Evolutionary conservation across 2,888 invertebrate species (phyloP).

Genomic region (Byasa hedistus): DNA sequence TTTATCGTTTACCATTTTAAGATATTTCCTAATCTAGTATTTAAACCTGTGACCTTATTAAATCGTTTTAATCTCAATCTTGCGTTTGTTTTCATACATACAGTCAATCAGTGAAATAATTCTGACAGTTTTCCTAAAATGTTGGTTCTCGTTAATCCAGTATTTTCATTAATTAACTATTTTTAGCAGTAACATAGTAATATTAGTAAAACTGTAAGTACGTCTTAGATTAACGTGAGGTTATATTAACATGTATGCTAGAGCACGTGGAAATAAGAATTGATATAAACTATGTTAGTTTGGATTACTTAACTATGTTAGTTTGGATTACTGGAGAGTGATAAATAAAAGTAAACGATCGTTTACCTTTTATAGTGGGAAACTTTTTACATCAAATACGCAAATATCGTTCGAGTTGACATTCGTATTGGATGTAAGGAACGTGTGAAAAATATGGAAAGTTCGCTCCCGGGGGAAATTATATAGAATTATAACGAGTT

Average conservation of each 20-base stretch:
- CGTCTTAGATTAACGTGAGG: neutral
- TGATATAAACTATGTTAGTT: neutral
- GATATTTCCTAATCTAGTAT: too few species aligned
- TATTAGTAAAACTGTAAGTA: neutral
- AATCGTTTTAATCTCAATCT: too few species aligned
- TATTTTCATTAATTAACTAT: too few species aligned
- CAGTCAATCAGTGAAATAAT: neutral
- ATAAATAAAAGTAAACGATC: neutral
- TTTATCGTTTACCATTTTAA: too few species aligned
- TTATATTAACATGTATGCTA: neutral
- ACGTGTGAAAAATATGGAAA: constrained; percentile 29
- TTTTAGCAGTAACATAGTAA: too few species aligned
- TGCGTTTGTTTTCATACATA: neutral
- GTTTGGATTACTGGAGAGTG: neutral
- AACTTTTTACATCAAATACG: neutral
- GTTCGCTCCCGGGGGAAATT: constrained; percentile 51
- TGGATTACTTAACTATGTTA: neutral
- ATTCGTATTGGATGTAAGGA: constrained; percentile 3
- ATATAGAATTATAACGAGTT: constrained; percentile 47
- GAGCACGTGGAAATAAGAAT: neutral
- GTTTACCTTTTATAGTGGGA: neutral
- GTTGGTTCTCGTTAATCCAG: too few species aligned
- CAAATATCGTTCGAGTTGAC: constrained; percentile 17
- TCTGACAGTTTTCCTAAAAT: neutral
- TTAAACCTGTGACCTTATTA: too few species aligned